Base-by-base conservation (phyloP, 2,888 invertebrate species). In the Plutella xylostella region DNA sequence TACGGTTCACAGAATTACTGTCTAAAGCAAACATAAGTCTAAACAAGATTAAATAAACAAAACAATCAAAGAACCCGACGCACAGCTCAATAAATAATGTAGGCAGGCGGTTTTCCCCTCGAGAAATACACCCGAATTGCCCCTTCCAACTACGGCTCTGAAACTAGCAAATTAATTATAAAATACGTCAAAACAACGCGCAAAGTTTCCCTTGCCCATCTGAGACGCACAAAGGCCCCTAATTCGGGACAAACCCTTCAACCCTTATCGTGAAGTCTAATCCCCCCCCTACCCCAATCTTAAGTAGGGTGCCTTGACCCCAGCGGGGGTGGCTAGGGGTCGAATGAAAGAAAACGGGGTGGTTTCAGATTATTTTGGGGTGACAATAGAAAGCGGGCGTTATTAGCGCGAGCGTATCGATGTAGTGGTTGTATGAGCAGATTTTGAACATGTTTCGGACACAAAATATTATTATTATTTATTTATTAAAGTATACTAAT, bases 161-260 rank as follows among this genome's bases (percentile, higher is more conserved):
- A 79, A 83, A 83, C 82, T 83, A 83, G 72, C 80, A 75, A 80
- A 83, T 83, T 82, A 82, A 83, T 83, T 83, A 83, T 75, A 76
- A 73, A 80, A 75, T 63, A 75, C 72, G 82, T 80, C 82, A 82
- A 79, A 79, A 80, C 80, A 82, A 72, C 69, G 68, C 65, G 61
- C 65, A 66, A 73, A 76, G 72, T 79, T 78, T 62, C 64, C 60
- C 62, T 64, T 58, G 67, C 72, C 74, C 72, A 74, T 76, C 78
- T 77, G 75, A 78, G 76, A 72, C 68, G 66, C 66, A 79, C 74
- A 80, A 78, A 78, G 73, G 72, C 58, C 71, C 69, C 71, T 75
- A 72, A 72, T 75, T 72, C 63, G 62, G 72, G 69, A 65, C 63
- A 56, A 61, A 63, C 34, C 43, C 44, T n/a, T 46, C 18, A 25